These are phyloP conservation scores for Ostrea edulis DNA, from an alignment of 1,140 invertebrate species.

Conservation along the genomic window DNA sequence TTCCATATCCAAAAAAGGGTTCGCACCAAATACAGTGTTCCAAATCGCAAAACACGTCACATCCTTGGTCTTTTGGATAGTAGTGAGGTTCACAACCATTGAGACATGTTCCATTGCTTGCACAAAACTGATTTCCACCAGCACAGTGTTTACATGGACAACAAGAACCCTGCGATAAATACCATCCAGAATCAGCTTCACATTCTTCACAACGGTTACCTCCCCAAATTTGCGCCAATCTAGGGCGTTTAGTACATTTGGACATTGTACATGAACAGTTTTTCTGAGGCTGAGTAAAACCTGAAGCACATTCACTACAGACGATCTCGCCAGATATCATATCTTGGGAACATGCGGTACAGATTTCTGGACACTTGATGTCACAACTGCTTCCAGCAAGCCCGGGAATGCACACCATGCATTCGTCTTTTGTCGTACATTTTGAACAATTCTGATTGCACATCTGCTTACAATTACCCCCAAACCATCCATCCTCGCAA, in stretches of 20 bases:
- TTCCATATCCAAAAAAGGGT: conserved; percentile 31
- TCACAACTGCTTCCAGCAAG: conserved; percentile 43
- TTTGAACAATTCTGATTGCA: conserved; percentile 47
- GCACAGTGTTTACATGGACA: conserved; percentile 45
- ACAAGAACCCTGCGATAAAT: conserved; percentile 43
- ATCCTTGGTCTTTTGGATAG: conserved; percentile 44
- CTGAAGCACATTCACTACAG: conserved; percentile 40
- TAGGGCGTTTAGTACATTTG: conserved; percentile 6
- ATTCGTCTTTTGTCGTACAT: conserved; percentile 34
- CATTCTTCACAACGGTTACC: conserved; percentile 16
- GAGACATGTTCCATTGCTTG: conserved; percentile 24
- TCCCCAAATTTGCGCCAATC: not conserved
- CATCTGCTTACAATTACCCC: conserved; percentile 22
- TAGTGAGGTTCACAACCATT: conserved; percentile 43
- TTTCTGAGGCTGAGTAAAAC: conserved; percentile 20
- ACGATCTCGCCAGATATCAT: not conserved
- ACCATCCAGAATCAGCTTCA: conserved; percentile 36
- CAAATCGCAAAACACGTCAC: conserved; percentile 34
- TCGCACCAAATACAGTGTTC: conserved; percentile 40
- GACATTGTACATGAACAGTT: conserved; percentile 42
- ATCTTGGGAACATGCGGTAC: conserved; percentile 33
- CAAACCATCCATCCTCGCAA: conserved; percentile 48
- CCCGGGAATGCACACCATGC: conserved; percentile 38
- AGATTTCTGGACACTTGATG: conserved; percentile 45
- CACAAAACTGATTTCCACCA: conserved; percentile 41